Conservation (phyloP, 2,888 invertebrate genomes). For the Dicyrtoma fusca region DNA sequence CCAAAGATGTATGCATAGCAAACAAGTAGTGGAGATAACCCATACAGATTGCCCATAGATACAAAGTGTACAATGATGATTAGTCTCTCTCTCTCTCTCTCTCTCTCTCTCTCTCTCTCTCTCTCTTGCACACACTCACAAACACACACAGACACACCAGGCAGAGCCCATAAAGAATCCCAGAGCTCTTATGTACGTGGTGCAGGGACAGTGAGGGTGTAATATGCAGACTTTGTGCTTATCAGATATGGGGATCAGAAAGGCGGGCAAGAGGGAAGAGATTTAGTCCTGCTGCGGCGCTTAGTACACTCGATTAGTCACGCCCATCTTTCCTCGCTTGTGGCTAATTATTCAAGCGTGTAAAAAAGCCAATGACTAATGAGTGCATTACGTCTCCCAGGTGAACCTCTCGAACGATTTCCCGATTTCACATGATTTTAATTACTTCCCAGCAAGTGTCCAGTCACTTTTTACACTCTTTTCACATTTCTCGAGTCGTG, state of each 20-base stretch:
- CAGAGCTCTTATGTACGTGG: slow-evolving; percentile 8
- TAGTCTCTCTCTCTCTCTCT: slow-evolving; percentile 13
- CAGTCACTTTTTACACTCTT: slow-evolving; percentile 40
- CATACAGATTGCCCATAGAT: background rate
- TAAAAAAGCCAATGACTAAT: slow-evolving; percentile 55
- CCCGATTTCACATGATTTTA: slow-evolving; percentile 56
- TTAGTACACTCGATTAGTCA: slow-evolving; percentile 54
- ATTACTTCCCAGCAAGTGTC: slow-evolving; percentile 57
- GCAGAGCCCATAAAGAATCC: slow-evolving; percentile 3
- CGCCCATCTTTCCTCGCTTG: slow-evolving; percentile 55
- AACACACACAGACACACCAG: background rate
- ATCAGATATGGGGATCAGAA: slow-evolving; percentile 36
- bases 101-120: background rate
- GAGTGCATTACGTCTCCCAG: slow-evolving; percentile 43
- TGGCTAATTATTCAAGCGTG: slow-evolving; percentile 54
- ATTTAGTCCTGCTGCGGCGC: slow-evolving; percentile 53
- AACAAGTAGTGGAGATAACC: too few relatives aligned
- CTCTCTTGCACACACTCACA: background rate
- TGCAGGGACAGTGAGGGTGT: slow-evolving; percentile 22
- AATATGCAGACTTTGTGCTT: slow-evolving; percentile 27
- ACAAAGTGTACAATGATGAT: slow-evolving; percentile 11
- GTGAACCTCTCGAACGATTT: slow-evolving; percentile 37
- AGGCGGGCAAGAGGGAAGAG: slow-evolving; percentile 47
- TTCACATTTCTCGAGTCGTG: slow-evolving; percentile 35
- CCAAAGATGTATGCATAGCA: too few relatives aligned